Evolutionary conservation across 2,113 vertebrate genomes (phyloP).

Genomic region (Odocoileus virginianus): DNA sequence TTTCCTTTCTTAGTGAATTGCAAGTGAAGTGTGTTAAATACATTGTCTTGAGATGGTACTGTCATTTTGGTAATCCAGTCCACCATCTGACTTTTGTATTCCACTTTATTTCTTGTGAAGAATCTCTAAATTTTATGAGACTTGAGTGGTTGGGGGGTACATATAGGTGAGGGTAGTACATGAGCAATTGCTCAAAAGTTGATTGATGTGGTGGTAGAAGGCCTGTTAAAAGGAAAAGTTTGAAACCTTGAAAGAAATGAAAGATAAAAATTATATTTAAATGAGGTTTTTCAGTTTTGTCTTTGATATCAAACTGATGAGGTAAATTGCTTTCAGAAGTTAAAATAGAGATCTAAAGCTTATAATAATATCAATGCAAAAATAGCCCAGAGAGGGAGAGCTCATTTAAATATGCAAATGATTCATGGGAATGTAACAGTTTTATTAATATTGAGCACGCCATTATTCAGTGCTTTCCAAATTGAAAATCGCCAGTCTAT

Average conservation of each 20-base stretch:
- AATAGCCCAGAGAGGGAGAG: background rate
- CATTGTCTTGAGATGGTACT: background rate
- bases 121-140: background rate
- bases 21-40: background rate
- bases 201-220: background rate
- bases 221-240: background rate
- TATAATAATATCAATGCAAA: conserved; percentile 46
- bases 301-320: conserved; percentile 53
- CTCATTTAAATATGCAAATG: conserved; percentile 39
- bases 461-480: conserved; percentile 26
- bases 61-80: background rate
- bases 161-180: background rate
- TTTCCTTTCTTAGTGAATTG: background rate
- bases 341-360: conserved; percentile 60
- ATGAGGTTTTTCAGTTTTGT: background rate
- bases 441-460: conserved; percentile 64
- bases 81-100: background rate
- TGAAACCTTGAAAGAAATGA: conserved; percentile 29
- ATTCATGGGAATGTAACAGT: background rate
- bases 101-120: background rate
- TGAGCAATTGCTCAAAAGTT: background rate
- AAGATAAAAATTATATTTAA: conserved; percentile 40
- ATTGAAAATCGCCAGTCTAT: background rate
- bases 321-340: conserved; percentile 52
- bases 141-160: background rate